Evolutionary conservation across 1,140 invertebrate species (phyloP).

Genomic region (Heliconius eleuchia): DNA sequence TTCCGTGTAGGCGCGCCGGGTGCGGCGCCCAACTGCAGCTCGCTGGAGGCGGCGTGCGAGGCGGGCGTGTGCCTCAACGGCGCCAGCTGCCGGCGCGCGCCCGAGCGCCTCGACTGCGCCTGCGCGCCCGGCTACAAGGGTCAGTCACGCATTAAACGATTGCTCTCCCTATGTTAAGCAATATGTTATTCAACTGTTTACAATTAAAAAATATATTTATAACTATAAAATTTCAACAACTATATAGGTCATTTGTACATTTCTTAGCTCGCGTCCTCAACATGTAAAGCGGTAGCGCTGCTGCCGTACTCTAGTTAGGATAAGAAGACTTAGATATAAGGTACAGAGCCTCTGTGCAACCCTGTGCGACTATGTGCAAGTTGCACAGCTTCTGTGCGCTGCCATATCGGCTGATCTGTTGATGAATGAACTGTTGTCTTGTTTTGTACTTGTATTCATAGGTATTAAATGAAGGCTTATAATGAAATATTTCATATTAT

Average conservation of each 20-base stretch:
- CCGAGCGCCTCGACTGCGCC: slow-evolving; percentile 85
- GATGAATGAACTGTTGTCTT: slow-evolving; percentile 23
- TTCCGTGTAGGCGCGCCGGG: slow-evolving; percentile 83
- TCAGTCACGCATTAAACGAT: slow-evolving; percentile 48
- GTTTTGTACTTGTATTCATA: background rate
- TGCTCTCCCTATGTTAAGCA: too few species aligned
- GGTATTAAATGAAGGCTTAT: slow-evolving; percentile 1
- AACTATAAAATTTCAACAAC: background rate
- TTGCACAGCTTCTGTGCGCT: slow-evolving; percentile 18
- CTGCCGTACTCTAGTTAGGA: slow-evolving; percentile 22
- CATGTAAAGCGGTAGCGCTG: background rate
- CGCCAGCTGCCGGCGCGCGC: slow-evolving; percentile 80
- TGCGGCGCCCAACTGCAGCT: slow-evolving; percentile 84
- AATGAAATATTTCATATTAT: background rate
- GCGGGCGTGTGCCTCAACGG: slow-evolving; percentile 81
- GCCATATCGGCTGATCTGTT: background rate
- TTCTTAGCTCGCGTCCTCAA: background rate
- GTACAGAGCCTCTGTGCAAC: slow-evolving; percentile 22
- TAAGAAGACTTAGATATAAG: slow-evolving; percentile 34
- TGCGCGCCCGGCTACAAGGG: slow-evolving; percentile 88
- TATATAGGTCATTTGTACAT: background rate
- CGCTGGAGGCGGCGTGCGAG: slow-evolving; percentile 84
- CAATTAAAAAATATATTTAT: background rate
- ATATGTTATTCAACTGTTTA: too few species aligned
- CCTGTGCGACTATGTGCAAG: slow-evolving; percentile 17